phyloP scores from a whole-genome alignment of 2,888 invertebrate species.

The Eubasilissa splendida region DNA sequence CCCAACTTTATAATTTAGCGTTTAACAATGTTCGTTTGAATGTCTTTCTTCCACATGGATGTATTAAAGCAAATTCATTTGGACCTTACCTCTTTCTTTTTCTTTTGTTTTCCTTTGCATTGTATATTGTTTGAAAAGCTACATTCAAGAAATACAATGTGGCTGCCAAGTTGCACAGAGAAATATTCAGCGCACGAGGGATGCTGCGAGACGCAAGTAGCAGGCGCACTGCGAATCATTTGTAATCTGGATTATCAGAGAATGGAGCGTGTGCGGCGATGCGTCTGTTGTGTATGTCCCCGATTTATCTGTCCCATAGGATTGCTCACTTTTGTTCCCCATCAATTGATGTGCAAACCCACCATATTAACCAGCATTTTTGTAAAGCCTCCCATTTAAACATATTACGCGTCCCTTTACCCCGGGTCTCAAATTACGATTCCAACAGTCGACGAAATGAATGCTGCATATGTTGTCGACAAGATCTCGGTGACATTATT shows the following conservation, averaged over 20 bases:
- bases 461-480: conserved; percentile 31
- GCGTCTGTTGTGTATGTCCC: conserved; percentile 48
- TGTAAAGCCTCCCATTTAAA: conserved; percentile 42
- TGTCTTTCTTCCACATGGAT: too few species aligned
- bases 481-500: conserved; percentile 50
- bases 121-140: conserved; percentile 9
- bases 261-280: conserved; percentile 49
- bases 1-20: too few species aligned
- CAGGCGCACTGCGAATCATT: conserved; percentile 40
- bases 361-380: conserved; percentile 35
- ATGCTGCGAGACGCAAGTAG: conserved; percentile 19
- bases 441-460: conserved; percentile 40
- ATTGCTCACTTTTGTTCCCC: conserved; percentile 52
- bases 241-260: conserved; percentile 46
- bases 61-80: neutral
- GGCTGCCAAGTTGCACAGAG: conserved; percentile 9
- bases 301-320: conserved; percentile 45
- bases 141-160: conserved; percentile 8
- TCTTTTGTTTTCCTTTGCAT: conserved; percentile 8
- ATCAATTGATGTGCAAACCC: conserved; percentile 43
- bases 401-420: conserved; percentile 49
- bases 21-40: too few species aligned
- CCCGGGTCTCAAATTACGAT: conserved; percentile 49
- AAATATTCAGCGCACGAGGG: neutral
- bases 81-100: conserved; percentile 12